A percentile compares a stretch with the other conserved stretches of the same genome.
phyloP scores from a whole-genome alignment of 2,888 invertebrate species.

The Mycalesis mineus region DNA sequence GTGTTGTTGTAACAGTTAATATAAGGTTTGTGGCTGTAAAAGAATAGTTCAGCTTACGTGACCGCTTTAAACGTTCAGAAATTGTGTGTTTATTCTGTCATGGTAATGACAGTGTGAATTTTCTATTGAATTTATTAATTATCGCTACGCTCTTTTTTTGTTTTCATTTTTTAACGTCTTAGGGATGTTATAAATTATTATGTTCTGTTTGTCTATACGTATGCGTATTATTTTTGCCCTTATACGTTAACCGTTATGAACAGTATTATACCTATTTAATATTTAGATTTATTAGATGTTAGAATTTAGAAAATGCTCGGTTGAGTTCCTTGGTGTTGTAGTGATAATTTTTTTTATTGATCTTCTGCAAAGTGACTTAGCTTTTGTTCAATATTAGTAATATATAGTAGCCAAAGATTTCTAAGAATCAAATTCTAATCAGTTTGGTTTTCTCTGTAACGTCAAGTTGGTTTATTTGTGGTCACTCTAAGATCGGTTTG shows the following conservation, averaged over 20 bases:
- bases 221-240: not conserved
- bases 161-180: constrained; percentile 6
- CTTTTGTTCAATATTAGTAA: no score
- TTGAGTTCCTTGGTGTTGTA: no score
- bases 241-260: not conserved
- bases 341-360: no score
- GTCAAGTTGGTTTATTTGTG: no score
- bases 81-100: constrained; percentile 32
- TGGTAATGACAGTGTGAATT: constrained; percentile 30
- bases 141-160: constrained; percentile 1
- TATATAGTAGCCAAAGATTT: no score
- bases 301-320: no score
- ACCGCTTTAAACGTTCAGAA: constrained; percentile 28
- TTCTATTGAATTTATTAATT: constrained; percentile 27
- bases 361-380: no score
- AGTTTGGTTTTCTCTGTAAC: no score
- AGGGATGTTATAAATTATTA: constrained; percentile 2
- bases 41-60: constrained; percentile 29
- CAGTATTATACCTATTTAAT: no score
- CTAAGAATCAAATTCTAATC: no score
- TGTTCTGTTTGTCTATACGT: not conserved
- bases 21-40: constrained; percentile 26
- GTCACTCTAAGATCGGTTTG: no score
- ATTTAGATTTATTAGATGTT: no score
- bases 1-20: constrained; percentile 21